phyloP scores from a whole-genome alignment of 2,888 invertebrate genomes.

The Dicyrtoma fusca region DNA sequence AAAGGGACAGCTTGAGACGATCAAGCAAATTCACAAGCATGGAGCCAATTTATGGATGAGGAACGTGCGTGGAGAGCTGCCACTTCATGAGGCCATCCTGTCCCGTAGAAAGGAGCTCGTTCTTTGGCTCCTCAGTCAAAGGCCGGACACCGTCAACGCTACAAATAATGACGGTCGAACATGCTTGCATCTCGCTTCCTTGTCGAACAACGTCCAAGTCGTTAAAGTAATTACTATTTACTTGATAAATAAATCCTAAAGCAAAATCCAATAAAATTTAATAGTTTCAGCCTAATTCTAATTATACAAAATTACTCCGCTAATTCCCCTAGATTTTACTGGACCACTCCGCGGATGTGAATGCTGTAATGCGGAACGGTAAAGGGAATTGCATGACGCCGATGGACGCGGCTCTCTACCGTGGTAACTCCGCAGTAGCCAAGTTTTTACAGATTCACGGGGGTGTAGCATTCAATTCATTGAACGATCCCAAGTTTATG shows the following conservation, averaged over 20 bases:
- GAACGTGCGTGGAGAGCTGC: conserved; percentile 91
- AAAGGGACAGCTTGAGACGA: conserved; percentile 89
- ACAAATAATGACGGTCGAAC: conserved; percentile 92
- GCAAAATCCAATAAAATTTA: too few species aligned
- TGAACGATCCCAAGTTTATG: conserved; percentile 48
- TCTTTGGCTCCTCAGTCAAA: conserved; percentile 81
- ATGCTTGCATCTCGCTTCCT: conserved; percentile 89
- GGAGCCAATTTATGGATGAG: conserved; percentile 89
- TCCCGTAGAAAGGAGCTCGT: conserved; percentile 87
- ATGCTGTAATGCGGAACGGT: conserved; percentile 78
- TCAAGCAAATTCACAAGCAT: conserved; percentile 73
- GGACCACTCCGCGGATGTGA: conserved; percentile 82
- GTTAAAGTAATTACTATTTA: conserved; percentile 69
- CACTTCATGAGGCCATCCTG: conserved; percentile 93
- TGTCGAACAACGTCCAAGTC: conserved; percentile 90
- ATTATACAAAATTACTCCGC: too few species aligned
- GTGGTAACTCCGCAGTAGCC: conserved; percentile 85
- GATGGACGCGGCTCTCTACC: conserved; percentile 84
- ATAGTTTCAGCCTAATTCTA: background rate
- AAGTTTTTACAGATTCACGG: conserved; percentile 91
- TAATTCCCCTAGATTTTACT: conserved; percentile 69
- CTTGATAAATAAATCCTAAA: background rate
- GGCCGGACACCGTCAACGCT: conserved; percentile 81
- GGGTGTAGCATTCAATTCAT: conserved; percentile 74
- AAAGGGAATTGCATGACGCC: conserved; percentile 87